phyloP scores from a whole-genome alignment of 2,113 vertebrate species.

The Sinocyclocheilus rhinocerous region DNA sequence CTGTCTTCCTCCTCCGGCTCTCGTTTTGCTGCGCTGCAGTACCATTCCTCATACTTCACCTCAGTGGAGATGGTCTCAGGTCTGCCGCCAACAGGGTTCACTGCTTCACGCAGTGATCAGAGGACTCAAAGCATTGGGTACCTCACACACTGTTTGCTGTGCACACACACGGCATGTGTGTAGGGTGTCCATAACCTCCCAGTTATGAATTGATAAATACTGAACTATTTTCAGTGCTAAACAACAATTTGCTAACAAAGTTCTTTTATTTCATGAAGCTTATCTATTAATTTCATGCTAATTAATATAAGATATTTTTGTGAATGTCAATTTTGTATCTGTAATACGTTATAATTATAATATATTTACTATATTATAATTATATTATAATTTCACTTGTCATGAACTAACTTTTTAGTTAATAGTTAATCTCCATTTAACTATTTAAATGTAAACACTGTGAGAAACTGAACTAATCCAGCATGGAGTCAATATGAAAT shows the following conservation, averaged over 20 bases:
- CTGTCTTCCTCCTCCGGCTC: constrained; percentile 49
- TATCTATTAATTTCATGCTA: too few relatives aligned
- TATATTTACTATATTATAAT: neutral
- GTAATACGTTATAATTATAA: neutral
- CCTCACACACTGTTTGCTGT: constrained; percentile 27
- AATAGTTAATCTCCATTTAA: neutral
- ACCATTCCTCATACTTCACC: constrained; percentile 81
- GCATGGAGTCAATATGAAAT: neutral
- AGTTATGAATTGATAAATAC: neutral
- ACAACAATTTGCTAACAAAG: neutral
- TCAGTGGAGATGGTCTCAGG: constrained; percentile 77
- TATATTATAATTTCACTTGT: neutral
- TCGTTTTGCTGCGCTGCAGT: constrained; percentile 72
- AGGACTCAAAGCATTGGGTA: constrained; percentile 87
- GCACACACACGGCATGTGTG: constrained; percentile 2
- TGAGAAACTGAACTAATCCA: neutral
- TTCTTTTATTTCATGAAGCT: neutral
- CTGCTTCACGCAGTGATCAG: constrained; percentile 67
- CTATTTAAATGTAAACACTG: neutral
- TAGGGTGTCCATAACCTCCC: neutral
- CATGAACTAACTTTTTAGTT: neutral
- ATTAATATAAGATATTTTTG: too few relatives aligned
- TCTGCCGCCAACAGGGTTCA: constrained; percentile 79
- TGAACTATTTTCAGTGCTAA: neutral
- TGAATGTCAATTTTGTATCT: neutral